A percentile compares a stretch with the other conserved stretches of the same genome.
Conservation (phyloP, 2,113 vertebrate species). For the Astur gentilis region DNA sequence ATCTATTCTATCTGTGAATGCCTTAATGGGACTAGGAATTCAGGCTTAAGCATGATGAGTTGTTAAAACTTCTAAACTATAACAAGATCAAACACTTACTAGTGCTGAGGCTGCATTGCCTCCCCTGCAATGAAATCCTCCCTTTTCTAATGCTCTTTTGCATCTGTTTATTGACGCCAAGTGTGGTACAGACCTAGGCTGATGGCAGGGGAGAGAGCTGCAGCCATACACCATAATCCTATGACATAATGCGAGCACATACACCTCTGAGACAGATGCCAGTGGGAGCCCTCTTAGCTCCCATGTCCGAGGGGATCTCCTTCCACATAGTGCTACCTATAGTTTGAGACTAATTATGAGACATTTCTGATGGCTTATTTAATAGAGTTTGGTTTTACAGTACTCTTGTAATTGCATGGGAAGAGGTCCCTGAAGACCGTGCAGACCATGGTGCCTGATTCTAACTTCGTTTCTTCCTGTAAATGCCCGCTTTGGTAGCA, state of each 20-base stretch:
- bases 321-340: background rate
- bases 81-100: background rate
- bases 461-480: background rate
- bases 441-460: background rate
- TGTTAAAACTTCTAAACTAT: background rate
- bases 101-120: background rate
- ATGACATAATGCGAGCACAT: fast-evolving
- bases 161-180: background rate
- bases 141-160: background rate
- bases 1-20: background rate
- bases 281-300: background rate
- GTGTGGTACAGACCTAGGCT: background rate
- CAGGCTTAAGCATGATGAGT: background rate
- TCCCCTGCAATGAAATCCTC: background rate
- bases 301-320: background rate
- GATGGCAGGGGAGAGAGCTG: background rate
- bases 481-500: background rate
- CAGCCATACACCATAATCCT: background rate
- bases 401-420: background rate
- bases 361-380: background rate
- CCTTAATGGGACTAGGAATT: background rate
- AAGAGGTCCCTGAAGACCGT: background rate
- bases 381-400: background rate
- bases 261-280: background rate
- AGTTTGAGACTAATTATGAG: background rate